phyloP scores from a whole-genome alignment of 2,797 vertebrate species.

The Anisognathus igniventris region DNA sequence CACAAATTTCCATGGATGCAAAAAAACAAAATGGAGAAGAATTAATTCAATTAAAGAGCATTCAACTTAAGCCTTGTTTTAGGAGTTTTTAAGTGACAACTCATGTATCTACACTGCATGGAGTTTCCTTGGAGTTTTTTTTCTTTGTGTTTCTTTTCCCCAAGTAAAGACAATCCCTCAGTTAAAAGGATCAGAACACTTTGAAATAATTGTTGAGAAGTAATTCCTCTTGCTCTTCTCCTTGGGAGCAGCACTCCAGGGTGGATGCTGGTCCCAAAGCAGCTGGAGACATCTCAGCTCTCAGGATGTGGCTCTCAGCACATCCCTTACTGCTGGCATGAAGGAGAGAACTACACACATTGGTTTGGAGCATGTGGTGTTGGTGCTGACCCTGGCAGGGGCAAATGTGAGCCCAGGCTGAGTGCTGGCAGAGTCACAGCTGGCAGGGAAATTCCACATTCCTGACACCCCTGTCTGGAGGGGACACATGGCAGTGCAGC shows the following conservation, averaged over 20 bases:
- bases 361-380: not conserved
- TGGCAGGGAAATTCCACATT: not conserved
- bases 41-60: not conserved
- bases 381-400: not conserved
- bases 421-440: not conserved
- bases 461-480: not conserved
- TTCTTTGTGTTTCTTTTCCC: not conserved
- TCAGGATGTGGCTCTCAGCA: not conserved
- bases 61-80: not conserved
- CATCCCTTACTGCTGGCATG: not conserved
- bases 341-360: not conserved
- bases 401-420: not conserved
- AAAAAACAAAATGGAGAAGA: not conserved
- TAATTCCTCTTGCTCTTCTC: not conserved
- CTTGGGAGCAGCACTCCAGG: not conserved
- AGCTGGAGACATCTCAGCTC: not conserved
- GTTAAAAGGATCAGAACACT: not conserved
- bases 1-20: not conserved
- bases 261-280: fast-evolving
- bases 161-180: not conserved
- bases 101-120: not conserved
- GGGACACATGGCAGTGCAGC: not conserved
- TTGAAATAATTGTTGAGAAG: not conserved
- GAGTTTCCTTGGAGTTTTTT: not conserved
- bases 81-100: not conserved